Evolutionary conservation across 1,140 invertebrate genomes (phyloP).

Genomic region (Trichoplusia ni): DNA sequence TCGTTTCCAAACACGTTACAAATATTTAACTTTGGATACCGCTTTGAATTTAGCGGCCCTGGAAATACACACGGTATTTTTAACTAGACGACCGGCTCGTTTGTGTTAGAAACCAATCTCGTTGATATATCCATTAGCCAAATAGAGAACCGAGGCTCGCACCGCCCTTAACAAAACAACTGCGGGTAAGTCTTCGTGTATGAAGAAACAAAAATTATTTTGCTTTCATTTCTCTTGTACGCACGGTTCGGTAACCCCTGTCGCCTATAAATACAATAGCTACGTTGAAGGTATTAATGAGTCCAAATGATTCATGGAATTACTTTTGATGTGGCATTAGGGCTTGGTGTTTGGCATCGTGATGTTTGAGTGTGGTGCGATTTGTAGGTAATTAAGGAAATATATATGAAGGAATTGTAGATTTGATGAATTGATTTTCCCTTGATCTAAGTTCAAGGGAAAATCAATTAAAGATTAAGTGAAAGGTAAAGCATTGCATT

Average conservation of each 20-base stretch:
- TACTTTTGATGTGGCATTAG: background rate
- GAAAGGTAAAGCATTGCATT: too few relatives aligned
- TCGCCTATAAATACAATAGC: conserved; percentile 10
- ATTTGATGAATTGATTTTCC: too few relatives aligned
- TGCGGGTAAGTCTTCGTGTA: conserved; percentile 32
- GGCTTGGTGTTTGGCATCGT: background rate
- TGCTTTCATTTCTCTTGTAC: conserved; percentile 27
- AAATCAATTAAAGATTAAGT: too few relatives aligned
- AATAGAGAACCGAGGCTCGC: conserved; percentile 43
- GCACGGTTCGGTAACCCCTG: background rate
- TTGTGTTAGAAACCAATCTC: conserved; percentile 52
- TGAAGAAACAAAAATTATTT: conserved; percentile 32
- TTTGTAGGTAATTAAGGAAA: too few relatives aligned
- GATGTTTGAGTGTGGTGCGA: too few relatives aligned
- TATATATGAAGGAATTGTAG: too few relatives aligned
- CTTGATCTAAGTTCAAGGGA: too few relatives aligned
- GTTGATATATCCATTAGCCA: conserved; percentile 51
- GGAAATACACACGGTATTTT: conserved; percentile 40
- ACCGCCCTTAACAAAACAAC: conserved; percentile 43
- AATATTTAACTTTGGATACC: conserved; percentile 22
- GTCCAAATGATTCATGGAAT: background rate
- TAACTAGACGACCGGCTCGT: conserved; percentile 40
- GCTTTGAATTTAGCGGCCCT: conserved; percentile 33
- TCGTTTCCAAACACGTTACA: conserved; percentile 18
- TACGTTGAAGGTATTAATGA: background rate